phyloP scores from a whole-genome alignment of 2,113 vertebrate species.

The Chitala chitala region DNA sequence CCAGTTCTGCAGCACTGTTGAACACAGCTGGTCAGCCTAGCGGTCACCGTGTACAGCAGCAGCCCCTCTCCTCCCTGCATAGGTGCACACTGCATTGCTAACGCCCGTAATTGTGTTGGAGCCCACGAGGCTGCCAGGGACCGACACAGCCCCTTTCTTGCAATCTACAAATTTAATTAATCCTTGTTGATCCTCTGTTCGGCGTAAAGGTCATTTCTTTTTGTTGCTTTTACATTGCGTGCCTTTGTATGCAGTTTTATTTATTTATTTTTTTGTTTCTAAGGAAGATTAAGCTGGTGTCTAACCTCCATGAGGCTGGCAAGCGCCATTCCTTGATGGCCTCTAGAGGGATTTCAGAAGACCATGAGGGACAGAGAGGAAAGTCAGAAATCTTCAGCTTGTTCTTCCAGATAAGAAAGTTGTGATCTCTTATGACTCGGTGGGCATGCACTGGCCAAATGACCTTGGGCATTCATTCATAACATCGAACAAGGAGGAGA shows the following conservation, averaged over 20 bases:
- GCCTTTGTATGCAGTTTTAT: neutral
- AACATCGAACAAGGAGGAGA: slow-evolving; percentile 19
- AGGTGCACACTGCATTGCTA: neutral
- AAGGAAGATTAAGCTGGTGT: slow-evolving; percentile 39
- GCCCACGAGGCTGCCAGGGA: neutral
- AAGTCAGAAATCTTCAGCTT: slow-evolving; percentile 27
- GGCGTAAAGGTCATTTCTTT: neutral
- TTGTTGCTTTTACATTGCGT: slow-evolving; percentile 1
- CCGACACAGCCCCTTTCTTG: neutral
- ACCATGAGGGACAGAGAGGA: neutral
- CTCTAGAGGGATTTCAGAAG: slow-evolving; percentile 23
- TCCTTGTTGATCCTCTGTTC: neutral
- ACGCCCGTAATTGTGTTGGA: neutral
- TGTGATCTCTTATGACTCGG: slow-evolving; percentile 13
- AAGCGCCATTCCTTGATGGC: slow-evolving; percentile 10
- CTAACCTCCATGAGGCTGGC: slow-evolving; percentile 34
- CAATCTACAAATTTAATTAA: neutral
- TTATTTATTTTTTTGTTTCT: slow-evolving; percentile 26
- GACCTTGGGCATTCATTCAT: slow-evolving; percentile 29
- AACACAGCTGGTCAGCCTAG: neutral
- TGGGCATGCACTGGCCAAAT: neutral
- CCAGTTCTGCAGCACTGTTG: too few species aligned
- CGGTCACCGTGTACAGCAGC: too few species aligned
- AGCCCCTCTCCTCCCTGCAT: too few species aligned
- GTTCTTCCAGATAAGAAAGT: slow-evolving; percentile 18